phyloP scores from a whole-genome alignment of 2,113 vertebrate genomes.

The Ophiodon elongatus region DNA sequence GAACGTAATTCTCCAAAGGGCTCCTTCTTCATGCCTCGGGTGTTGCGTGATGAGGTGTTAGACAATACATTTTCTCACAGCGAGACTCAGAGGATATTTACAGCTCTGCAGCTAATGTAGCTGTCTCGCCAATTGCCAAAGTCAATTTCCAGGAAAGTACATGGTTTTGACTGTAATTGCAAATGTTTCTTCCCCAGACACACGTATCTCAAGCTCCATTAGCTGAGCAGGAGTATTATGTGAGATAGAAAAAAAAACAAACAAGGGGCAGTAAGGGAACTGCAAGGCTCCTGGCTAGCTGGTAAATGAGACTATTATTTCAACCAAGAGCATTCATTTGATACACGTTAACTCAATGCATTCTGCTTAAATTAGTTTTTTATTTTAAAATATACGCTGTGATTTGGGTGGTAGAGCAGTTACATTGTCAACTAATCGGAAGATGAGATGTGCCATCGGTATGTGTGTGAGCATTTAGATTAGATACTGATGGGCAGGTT shows the following conservation, averaged over 20 bases:
- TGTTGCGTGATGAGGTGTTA: constrained; percentile 1
- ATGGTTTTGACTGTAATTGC: constrained; percentile 7
- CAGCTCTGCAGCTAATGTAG: constrained; percentile 10
- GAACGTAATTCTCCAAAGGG: constrained; percentile 18
- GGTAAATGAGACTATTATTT: background rate
- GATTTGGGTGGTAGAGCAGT: too few species aligned
- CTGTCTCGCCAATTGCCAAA: background rate
- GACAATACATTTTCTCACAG: background rate
- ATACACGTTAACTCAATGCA: background rate
- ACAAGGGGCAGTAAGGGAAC: background rate
- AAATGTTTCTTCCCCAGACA: constrained; percentile 24
- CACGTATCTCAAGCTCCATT: constrained; percentile 22
- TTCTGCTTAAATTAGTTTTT: background rate
- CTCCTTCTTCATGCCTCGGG: constrained; percentile 3
- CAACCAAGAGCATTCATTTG: background rate
- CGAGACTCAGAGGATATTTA: constrained; percentile 7
- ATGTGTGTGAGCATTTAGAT: too few species aligned
- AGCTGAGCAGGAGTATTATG: background rate
- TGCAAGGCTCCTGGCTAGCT: background rate
- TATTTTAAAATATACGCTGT: background rate
- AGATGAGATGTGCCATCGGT: too few species aligned
- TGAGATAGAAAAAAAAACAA: background rate
- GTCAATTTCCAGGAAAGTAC: constrained; percentile 11
- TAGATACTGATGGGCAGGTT: too few species aligned
- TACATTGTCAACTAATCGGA: too few species aligned